Conservation (phyloP, 2,113 vertebrate genomes). For the Coreoperca whiteheadi region DNA sequence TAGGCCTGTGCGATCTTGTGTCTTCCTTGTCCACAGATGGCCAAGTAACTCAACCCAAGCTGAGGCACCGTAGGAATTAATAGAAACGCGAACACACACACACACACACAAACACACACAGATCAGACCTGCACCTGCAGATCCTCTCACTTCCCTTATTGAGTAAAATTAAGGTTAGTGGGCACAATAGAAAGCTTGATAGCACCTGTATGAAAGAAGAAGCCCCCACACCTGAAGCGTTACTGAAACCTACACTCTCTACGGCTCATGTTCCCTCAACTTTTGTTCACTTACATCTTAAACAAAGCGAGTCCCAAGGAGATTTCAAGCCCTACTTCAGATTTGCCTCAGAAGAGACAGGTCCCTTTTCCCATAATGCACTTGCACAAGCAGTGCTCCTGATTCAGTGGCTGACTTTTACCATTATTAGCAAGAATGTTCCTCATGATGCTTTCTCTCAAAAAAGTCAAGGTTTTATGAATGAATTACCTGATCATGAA, state of each 20-base stretch:
- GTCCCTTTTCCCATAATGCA: not conserved
- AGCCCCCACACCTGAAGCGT: conserved; percentile 7
- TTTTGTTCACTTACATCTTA: conserved; percentile 18
- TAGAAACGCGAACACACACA: conserved; percentile 58
- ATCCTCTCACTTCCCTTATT: conserved; percentile 29
- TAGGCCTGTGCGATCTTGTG: conserved; percentile 36
- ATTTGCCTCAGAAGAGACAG: not conserved
- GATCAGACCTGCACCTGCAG: conserved; percentile 39
- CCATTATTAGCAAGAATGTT: not conserved
- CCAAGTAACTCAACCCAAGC: conserved; percentile 53
- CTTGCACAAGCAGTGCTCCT: not conserved
- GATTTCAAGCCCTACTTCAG: conserved; percentile 14
- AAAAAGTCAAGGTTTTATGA: conserved; percentile 4
- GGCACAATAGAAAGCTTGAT: conserved; percentile 25
- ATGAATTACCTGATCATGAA: not conserved
- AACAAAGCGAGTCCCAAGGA: not conserved
- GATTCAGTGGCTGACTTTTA: conserved; percentile 9
- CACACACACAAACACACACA: conserved; percentile 4
- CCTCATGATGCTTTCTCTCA: not conserved
- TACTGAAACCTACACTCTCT: conserved; percentile 37
- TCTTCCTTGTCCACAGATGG: conserved; percentile 57
- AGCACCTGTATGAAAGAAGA: conserved; percentile 14
- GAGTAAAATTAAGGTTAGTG: conserved; percentile 27
- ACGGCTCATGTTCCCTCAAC: not conserved
- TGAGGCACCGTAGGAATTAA: conserved; percentile 48